A percentile compares a stretch with the other conserved stretches of the same genome.
Evolutionary conservation across 2,113 vertebrate species (phyloP).

Genomic region (Poeciliopsis prolifica): DNA sequence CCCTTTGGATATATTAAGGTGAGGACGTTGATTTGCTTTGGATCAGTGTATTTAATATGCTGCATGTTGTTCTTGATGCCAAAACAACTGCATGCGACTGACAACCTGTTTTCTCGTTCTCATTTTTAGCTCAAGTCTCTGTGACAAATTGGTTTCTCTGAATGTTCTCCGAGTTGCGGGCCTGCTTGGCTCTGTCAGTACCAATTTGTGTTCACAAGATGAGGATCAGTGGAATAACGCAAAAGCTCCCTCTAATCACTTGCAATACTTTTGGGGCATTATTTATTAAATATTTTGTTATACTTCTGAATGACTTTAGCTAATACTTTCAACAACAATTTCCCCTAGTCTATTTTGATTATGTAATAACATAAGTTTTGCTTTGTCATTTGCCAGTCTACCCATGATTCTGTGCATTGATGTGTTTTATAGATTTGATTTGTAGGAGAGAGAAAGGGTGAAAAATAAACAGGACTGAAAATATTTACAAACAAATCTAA

Average conservation of each 20-base stretch:
- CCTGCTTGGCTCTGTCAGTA: background rate
- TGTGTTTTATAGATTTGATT: too few relatives aligned
- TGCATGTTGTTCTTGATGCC: background rate
- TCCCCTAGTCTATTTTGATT: too few relatives aligned
- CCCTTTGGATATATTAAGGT: background rate
- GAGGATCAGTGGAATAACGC: too few relatives aligned
- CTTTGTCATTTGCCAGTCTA: too few relatives aligned
- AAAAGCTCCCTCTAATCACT: background rate
- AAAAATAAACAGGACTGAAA: too few relatives aligned
- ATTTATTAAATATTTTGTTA: too few relatives aligned
- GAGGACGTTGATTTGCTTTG: background rate
- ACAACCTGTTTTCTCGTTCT: background rate
- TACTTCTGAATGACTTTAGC: background rate
- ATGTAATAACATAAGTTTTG: too few relatives aligned
- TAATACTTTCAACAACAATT: too few relatives aligned
- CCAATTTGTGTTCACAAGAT: background rate
- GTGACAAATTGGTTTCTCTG: background rate
- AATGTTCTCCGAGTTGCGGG: background rate
- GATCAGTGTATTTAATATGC: background rate
- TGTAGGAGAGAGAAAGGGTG: too few relatives aligned
- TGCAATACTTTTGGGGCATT: too few relatives aligned
- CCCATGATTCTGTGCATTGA: too few relatives aligned
- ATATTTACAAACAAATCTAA: too few relatives aligned
- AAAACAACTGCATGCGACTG: constrained; percentile 1
- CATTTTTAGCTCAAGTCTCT: background rate